phyloP scores from a whole-genome alignment of 2,888 invertebrate genomes.

The Metopia argyrocephala region DNA sequence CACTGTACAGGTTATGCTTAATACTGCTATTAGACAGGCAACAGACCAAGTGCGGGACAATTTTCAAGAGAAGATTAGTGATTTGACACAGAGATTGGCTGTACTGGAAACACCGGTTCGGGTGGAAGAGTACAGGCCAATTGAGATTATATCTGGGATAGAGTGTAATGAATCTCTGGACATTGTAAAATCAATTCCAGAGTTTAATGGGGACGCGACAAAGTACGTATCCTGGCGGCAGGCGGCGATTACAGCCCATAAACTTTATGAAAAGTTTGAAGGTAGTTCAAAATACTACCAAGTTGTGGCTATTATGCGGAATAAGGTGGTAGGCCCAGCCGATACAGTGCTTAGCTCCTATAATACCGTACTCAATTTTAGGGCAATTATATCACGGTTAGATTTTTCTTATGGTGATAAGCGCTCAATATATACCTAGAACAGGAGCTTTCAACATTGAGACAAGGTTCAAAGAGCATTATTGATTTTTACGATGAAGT shows the following conservation, averaged over 20 bases:
- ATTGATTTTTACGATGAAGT: conserved; percentile 33
- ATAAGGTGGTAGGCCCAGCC: conserved; percentile 23
- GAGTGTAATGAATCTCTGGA: no score
- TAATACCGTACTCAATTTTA: conserved; percentile 37
- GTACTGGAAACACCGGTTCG: no score
- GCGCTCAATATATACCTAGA: conserved; percentile 36
- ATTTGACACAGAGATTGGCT: no score
- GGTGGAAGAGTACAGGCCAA: no score
- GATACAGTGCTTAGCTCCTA: conserved; percentile 22
- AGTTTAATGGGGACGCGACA: conserved; percentile 2
- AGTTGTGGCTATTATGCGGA: conserved; percentile 26
- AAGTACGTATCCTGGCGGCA: conserved; percentile 44
- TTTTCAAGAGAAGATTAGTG: no score
- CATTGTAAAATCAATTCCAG: no score
- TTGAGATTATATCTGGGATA: no score
- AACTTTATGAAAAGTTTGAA: conserved; percentile 23
- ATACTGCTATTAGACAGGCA: no score
- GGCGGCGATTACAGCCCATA: conserved; percentile 36
- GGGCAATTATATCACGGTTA: conserved; percentile 32
- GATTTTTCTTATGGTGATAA: conserved; percentile 41
- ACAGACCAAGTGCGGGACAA: no score
- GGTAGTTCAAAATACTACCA: conserved; percentile 26
- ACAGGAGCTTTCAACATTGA: conserved; percentile 38
- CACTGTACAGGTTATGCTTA: no score
- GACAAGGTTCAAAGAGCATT: conserved; percentile 28